Evolutionary conservation across 2,113 vertebrate species (phyloP).

Genomic region (Sinocyclocheilus maitianheensis): DNA sequence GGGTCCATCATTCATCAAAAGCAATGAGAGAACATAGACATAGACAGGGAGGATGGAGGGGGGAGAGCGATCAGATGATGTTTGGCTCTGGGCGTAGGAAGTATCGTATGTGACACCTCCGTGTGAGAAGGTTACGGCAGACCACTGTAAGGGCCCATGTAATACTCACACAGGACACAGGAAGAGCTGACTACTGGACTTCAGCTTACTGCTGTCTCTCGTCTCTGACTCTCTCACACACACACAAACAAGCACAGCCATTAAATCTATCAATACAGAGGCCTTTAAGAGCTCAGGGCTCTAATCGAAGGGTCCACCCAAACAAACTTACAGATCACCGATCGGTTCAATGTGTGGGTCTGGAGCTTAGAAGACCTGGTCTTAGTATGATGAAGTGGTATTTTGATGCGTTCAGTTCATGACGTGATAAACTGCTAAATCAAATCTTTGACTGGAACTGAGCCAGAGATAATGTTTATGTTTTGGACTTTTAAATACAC

Average conservation of each 20-base stretch:
- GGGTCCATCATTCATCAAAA: conserved; percentile 25
- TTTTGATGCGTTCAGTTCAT: not conserved
- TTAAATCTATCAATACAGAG: conserved; percentile 62
- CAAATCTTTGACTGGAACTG: not conserved
- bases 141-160: conserved; percentile 54
- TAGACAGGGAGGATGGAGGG: conserved; percentile 59
- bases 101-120: conserved; percentile 75
- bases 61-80: conserved; percentile 70
- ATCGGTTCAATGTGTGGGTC: conserved; percentile 38
- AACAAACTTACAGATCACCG: conserved; percentile 68
- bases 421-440: not conserved
- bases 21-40: conserved; percentile 52
- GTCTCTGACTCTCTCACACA: conserved; percentile 36
- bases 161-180: conserved; percentile 47
- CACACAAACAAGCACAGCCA: conserved; percentile 54
- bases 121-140: conserved; percentile 72
- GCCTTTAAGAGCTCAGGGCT: conserved; percentile 63
- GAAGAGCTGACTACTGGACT: conserved; percentile 60
- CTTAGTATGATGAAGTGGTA: not conserved
- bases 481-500: not conserved
- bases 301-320: conserved; percentile 65
- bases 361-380: not conserved
- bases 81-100: conserved; percentile 75
- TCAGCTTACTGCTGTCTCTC: not conserved
- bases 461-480: not conserved